Base-by-base conservation (phyloP, 2,797 vertebrate species). In the Hypotaenidia okinawae region DNA sequence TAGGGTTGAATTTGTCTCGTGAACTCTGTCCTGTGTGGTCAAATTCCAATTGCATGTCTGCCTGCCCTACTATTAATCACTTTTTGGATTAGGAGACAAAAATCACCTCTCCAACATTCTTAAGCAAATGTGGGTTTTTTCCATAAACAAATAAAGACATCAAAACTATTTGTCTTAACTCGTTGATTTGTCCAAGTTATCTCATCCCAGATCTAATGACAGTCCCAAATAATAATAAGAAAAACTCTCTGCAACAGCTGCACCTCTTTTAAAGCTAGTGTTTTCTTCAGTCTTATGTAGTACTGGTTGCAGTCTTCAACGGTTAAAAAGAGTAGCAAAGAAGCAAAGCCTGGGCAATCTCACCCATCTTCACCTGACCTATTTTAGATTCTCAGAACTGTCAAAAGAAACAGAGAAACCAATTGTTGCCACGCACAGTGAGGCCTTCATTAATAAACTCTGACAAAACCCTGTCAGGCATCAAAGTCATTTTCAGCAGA, bases 81-180 rank as follows among this genome's bases (percentile, higher is more conserved):
- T 90, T 96, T 78, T 95, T 93, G 91, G 93, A 94, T 93, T 87
- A 95, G 83, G 90, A 92, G 72, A 59, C 88, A 89, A 95, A 45
- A 97, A 93, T 94, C 72, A 96, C 94, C 95, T 97, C 86, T 96
- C 93, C 95, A 96, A 95, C 95, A 94, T 96, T 96, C 93, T 95
- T 93, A 87, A 85, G 90, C 54, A 95, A 93, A 95, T 95, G 82
- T 85, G 92, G 1, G 7, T 63, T 74, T 55, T 68, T 94, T 87
- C 89, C 86, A 63, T 91, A 92, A 95, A 95, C 91, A 95, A 96
- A 86, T 27, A 47, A 95, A 84, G 68, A 83, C 94, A 92, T 95
- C 93, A 87, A 91, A 96, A 95, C 88, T 93, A 87, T 96, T 94
- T 89, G 67, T 94, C 76, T 91, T 88, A 68, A 90, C 90, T 92